These are phyloP conservation scores for Oplegnathus fasciatus DNA, from an alignment of 2,113 vertebrate genomes.

Conservation along the genomic window DNA sequence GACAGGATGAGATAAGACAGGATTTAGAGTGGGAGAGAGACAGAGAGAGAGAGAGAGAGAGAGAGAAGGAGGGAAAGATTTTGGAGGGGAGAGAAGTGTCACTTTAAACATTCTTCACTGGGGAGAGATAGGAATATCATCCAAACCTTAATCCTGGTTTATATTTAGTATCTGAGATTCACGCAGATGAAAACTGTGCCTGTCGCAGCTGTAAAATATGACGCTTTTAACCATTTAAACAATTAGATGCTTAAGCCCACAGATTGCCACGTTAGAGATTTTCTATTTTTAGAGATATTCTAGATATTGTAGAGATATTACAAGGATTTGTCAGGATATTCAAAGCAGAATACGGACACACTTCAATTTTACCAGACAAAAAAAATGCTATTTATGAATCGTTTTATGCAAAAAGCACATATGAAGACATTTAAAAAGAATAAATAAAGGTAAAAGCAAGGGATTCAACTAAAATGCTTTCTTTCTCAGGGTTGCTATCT, in stretches of 20 bases:
- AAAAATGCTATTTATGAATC: neutral
- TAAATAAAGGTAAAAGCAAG: neutral
- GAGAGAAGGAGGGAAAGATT: conserved; percentile 51
- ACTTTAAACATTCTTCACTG: conserved; percentile 67
- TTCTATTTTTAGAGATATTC: neutral
- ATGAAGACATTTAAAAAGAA: neutral
- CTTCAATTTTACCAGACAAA: neutral
- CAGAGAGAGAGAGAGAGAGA: conserved; percentile 32
- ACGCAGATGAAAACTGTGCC: conserved; percentile 25
- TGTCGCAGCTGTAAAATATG: neutral
- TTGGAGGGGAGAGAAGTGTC: conserved; percentile 61
- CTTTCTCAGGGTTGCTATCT: neutral
- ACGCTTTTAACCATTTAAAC: neutral
- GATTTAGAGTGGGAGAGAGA: conserved; percentile 65
- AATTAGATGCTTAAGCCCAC: neutral
- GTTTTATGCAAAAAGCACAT: neutral
- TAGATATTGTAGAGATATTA: too few species aligned
- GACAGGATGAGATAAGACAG: conserved; percentile 73
- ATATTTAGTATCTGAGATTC: conserved; percentile 62
- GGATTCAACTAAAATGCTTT: neutral
- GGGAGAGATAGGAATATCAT: conserved; percentile 43
- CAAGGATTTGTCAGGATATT: neutral
- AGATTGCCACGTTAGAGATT: neutral
- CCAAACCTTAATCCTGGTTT: conserved; percentile 61
- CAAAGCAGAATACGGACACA: neutral